Base-by-base conservation (phyloP, 2,888 invertebrate genomes). In the Lasioglossum oenotherae region DNA sequence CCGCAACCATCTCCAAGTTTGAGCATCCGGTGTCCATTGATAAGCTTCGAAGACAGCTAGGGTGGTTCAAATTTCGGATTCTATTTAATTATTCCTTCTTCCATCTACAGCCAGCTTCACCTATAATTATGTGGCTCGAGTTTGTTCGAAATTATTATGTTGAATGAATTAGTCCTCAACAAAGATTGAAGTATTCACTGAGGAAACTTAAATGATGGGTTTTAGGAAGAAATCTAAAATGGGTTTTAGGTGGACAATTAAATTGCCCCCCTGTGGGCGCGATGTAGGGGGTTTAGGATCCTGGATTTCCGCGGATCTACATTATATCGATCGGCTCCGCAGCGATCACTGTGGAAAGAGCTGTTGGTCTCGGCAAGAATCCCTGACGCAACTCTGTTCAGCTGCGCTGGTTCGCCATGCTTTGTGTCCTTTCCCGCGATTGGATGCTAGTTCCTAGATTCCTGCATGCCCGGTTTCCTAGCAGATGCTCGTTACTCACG, bases 401-500 rank as follows among this genome's bases (percentile, higher is more conserved):
- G 75, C 82, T 44, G 71, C 71, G 86, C 41, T 72, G 57, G n/a
- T 64, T 38, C 74, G 74, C 76, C 75, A 67, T 64, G 78, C 87
- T 88, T 87, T 53, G 53, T 85, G 87, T 87, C 89, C 84, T 90
- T 89, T 90, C 80, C 44, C 73, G 75, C 78, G 84, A 81, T 81
- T 84, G 84, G 84, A 74, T 35, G 72, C 57, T 57, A 35, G 84
- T 90, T 90, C 78, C 84, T 84, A 86, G 89, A 89, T 92, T 90
- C 86, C 87, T 81, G 35, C 82, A 77, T 81, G 82, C 77, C 81
- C 85, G 76, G 85, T 86, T 88, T 79, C 86, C 87, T 80, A 78
- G 86, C 76, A 87, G 88, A 82, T 85, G 88, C 85, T 90, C 87
- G 90, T 94, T 94, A 93, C 92, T 93, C 93, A 94, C 93, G 92